A percentile compares a stretch with the other conserved stretches of the same genome.
These are phyloP conservation scores for Thamnaconus septentrionalis DNA, from an alignment of 2,113 vertebrate genomes.

Conservation along the genomic window DNA sequence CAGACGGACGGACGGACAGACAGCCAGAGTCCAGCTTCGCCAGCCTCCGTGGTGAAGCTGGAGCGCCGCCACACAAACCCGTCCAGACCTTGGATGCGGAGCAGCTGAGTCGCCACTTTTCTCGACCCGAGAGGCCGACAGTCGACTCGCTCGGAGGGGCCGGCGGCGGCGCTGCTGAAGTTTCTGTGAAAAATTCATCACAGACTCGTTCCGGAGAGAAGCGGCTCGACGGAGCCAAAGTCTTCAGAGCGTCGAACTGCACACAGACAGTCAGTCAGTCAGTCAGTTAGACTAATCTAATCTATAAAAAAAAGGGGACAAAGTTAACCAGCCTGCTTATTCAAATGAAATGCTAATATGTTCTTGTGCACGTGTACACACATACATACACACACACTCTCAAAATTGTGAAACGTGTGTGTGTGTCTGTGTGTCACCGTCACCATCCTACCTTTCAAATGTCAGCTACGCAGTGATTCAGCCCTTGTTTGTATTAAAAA, in stretches of 20 bases:
- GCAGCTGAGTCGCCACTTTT: conserved; percentile 42
- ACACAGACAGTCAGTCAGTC: not conserved
- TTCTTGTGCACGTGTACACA: too few relatives aligned
- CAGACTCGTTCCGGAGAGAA: too few relatives aligned
- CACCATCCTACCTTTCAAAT: not conserved
- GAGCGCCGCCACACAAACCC: conserved; percentile 29
- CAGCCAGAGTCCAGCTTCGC: conserved; percentile 26
- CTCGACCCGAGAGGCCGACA: conserved; percentile 10
- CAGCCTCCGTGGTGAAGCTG: conserved; percentile 18
- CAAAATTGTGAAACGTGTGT: too few relatives aligned
- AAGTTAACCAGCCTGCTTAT: not conserved
- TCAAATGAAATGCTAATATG: too few relatives aligned
- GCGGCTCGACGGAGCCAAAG: too few relatives aligned
- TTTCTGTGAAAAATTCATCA: too few relatives aligned
- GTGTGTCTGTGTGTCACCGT: not conserved
- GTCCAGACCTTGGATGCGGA: conserved; percentile 23
- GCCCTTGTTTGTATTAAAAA: not conserved
- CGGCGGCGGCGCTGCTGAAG: too few relatives aligned
- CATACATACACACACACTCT: too few relatives aligned
- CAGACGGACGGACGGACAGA: conserved; percentile 26
- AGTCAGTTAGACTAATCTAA: too few relatives aligned
- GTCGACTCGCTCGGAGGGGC: not conserved
- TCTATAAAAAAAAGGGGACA: not conserved
- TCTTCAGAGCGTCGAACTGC: not conserved
- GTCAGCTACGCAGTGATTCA: not conserved